phyloP scores from a whole-genome alignment of 2,797 vertebrate species.

The Acanthurus lineatus region DNA sequence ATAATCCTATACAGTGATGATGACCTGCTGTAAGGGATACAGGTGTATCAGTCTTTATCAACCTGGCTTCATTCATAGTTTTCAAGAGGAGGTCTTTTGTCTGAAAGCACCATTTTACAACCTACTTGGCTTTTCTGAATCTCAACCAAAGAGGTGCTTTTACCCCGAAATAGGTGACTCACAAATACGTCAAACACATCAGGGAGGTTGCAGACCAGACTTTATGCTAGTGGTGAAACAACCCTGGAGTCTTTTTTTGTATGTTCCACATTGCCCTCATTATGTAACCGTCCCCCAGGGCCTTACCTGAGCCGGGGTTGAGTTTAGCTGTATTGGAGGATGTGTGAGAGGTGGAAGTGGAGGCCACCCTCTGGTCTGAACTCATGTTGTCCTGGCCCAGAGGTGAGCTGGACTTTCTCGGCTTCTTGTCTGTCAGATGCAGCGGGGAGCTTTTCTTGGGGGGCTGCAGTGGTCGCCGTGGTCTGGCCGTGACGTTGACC shows the following conservation, averaged over 20 bases:
- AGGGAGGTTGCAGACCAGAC: conserved; percentile 4
- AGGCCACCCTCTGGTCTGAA: conserved; percentile 87
- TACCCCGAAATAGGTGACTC: conserved; percentile 1
- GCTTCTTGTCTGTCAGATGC: conserved; percentile 94
- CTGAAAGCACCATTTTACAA: not conserved
- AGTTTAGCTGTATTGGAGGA: conserved; percentile 93
- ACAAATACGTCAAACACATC: conserved; percentile 2
- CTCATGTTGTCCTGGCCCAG: conserved; percentile 87
- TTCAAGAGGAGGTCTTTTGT: not conserved
- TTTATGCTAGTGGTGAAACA: conserved; percentile 15
- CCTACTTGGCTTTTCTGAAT: not conserved
- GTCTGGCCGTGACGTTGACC: conserved; percentile 90
- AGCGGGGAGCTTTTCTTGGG: conserved; percentile 93
- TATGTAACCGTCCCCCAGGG: conserved; percentile 4
- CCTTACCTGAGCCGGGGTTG: conserved; percentile 94
- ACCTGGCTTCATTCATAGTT: not conserved
- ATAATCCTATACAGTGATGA: too few species aligned
- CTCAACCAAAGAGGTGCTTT: not conserved
- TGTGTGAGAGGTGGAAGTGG: conserved; percentile 91
- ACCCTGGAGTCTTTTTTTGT: not conserved
- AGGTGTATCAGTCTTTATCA: not conserved
- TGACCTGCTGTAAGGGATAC: not conserved
- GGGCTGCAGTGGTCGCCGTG: conserved; percentile 84
- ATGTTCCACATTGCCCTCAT: conserved; percentile 18
- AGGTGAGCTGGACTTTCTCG: conserved; percentile 88